Evolutionary conservation across 2,888 invertebrate genomes (phyloP), one percentile per base, ranked within the genome.

Genomic region (Rhingia campestris): DNA sequence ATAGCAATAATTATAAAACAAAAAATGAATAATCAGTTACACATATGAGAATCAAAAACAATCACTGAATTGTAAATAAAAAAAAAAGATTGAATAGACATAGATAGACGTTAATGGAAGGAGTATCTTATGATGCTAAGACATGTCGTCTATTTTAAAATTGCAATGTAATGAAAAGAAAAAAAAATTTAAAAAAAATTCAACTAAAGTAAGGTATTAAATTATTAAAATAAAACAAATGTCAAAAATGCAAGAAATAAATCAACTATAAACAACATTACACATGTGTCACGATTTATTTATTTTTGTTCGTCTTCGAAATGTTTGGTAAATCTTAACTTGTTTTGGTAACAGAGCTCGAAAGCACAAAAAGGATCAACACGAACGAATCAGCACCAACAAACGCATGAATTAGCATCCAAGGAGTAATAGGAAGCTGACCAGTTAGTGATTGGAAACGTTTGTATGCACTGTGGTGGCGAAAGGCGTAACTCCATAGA

Each of bases 151-250:
- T 72, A 66, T 73, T 63, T 69, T 10, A 79, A 79, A 43, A 64
- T 77, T 82, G 82, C 82, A 82, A 82, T 79, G 72, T 73, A 61
- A 54, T 76, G 66, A 72, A 39, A 45, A 47, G 33, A 56, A 33
- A 30, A 47, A 22, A 47, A 58, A 9, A 41, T 54, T 22, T 59
- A 33, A 30, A 32, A 49, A 41, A 41, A 49, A 37, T 10, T 6
- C 6, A 73, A 73, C 9, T 82, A 63, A 45, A 49, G 10, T 82
- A 79, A 79, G 73, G 4, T 73, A 77, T 79, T 82, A 79, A 82
- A 82, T 82, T 82, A 82, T 79, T 82, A 73, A 73, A 61, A 77
- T 43, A 53, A 35, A 67, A 73, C 39, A 37, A 63, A 6, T 7
- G 37, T 51, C 49, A 59, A 51, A 59, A 59, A 75, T 14, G 12